These are phyloP conservation scores for Cheilosia impressa DNA, from an alignment of 2,888 invertebrate genomes.

Conservation along the genomic window DNA sequence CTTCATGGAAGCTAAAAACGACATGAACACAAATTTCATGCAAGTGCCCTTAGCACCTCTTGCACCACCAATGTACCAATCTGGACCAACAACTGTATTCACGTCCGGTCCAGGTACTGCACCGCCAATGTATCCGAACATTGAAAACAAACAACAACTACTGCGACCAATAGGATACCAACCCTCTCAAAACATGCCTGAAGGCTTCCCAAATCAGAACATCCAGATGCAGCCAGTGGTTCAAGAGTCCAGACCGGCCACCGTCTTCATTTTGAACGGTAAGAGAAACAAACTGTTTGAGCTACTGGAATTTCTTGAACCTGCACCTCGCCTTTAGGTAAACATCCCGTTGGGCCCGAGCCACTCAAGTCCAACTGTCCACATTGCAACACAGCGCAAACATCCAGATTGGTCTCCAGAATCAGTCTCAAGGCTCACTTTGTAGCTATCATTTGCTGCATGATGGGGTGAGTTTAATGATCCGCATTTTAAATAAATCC, in stretches of 20 bases:
- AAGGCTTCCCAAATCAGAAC: background rate
- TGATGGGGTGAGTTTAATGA: conserved; percentile 73
- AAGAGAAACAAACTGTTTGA: background rate
- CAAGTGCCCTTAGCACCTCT: conserved; percentile 33
- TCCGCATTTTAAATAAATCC: background rate
- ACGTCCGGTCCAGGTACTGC: conserved; percentile 13
- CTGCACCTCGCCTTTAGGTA: background rate
- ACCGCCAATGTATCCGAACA: conserved; percentile 39
- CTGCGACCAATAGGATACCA: conserved; percentile 5
- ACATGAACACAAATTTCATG: conserved; percentile 6
- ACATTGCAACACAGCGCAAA: conserved; percentile 69
- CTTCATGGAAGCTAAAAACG: background rate
- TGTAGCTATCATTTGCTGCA: conserved; percentile 76
- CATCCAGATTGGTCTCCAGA: conserved; percentile 73
- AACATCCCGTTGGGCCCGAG: conserved; percentile 72
- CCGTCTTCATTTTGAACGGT: conserved; percentile 42
- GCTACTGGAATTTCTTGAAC: background rate
- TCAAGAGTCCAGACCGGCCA: conserved; percentile 30
- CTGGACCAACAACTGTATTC: background rate
- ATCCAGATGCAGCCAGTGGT: background rate
- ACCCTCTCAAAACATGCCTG: background rate
- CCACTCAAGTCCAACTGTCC: conserved; percentile 75
- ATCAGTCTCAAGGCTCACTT: conserved; percentile 75
- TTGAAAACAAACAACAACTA: conserved; percentile 1
- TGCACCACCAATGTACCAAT: conserved; percentile 55